These are phyloP conservation scores for Eolophus roseicapilla DNA, from an alignment of 2,113 vertebrate genomes.

Conservation along the genomic window DNA sequence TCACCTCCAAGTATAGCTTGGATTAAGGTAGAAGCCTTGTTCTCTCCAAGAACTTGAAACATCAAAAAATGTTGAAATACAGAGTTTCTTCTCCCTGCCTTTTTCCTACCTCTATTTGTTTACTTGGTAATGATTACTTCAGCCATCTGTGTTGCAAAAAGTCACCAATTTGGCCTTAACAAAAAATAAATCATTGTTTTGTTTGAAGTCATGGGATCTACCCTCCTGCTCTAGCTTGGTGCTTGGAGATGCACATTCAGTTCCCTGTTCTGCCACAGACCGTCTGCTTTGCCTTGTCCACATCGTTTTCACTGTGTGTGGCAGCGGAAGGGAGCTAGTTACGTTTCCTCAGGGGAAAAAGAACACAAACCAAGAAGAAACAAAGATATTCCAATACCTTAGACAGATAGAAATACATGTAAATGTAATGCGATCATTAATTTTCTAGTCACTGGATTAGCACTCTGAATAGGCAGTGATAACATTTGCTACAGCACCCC, in stretches of 20 bases:
- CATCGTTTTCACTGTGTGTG: not conserved
- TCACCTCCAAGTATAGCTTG: not conserved
- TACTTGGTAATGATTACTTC: not conserved
- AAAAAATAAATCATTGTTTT: not conserved
- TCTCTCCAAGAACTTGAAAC: not conserved
- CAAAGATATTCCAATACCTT: not conserved
- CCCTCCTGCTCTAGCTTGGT: not conserved
- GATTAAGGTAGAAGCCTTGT: not conserved
- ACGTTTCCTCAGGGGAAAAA: not conserved
- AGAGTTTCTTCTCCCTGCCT: not conserved
- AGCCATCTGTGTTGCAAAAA: not conserved
- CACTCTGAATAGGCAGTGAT: not conserved
- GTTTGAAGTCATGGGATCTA: not conserved
- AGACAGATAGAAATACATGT: not conserved
- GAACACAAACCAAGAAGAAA: not conserved
- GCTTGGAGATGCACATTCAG: rapidly evolving
- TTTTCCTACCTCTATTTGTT: not conserved
- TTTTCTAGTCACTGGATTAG: constrained; percentile 19
- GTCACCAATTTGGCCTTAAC: not conserved
- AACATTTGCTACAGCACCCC: not conserved
- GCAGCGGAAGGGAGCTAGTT: not conserved
- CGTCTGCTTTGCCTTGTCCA: not conserved
- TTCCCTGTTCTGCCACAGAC: not conserved
- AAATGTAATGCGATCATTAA: not conserved
- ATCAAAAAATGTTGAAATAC: not conserved